Percentiles rank a stretch among this genome's conserved stretches.
Evolutionary conservation across 2,113 vertebrate genomes (phyloP).

Genomic region (Xenopus borealis): DNA sequence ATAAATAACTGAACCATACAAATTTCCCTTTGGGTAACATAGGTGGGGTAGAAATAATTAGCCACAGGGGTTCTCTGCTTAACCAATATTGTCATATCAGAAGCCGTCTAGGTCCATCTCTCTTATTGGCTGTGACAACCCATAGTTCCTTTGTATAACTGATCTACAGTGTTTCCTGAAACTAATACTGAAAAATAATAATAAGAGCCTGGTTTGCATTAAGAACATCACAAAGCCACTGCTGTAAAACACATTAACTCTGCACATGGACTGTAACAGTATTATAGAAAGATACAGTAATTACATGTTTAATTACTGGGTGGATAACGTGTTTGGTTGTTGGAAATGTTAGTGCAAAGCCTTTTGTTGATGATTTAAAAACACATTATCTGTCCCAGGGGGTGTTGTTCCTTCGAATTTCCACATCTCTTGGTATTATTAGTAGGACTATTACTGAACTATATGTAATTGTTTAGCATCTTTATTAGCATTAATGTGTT

Average conservation of each 20-base stretch:
- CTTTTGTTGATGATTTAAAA: conserved; percentile 1
- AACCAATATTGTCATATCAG: too few species aligned
- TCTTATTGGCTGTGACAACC: too few species aligned
- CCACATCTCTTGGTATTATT: not conserved
- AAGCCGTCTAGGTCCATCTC: too few species aligned
- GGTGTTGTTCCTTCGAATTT: not conserved
- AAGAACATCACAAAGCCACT: conserved; percentile 2
- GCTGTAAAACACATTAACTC: conserved; percentile 4
- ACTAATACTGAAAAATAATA: not conserved
- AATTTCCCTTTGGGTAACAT: too few species aligned
- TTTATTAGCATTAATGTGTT: too few species aligned
- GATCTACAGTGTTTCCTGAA: not conserved
- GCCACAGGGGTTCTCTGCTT: too few species aligned
- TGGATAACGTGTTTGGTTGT: not conserved
- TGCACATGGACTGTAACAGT: not conserved
- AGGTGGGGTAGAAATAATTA: too few species aligned
- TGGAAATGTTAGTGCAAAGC: not conserved
- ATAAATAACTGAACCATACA: too few species aligned
- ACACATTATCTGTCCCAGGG: not conserved
- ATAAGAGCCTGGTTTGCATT: not conserved
- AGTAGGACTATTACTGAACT: not conserved
- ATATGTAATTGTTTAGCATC: too few species aligned
- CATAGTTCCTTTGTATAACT: too few species aligned
- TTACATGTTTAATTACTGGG: conserved; percentile 6
- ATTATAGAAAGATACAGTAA: not conserved